Conservation (phyloP, 2,113 vertebrate species). For the Dendrocopos noguchii region DNA sequence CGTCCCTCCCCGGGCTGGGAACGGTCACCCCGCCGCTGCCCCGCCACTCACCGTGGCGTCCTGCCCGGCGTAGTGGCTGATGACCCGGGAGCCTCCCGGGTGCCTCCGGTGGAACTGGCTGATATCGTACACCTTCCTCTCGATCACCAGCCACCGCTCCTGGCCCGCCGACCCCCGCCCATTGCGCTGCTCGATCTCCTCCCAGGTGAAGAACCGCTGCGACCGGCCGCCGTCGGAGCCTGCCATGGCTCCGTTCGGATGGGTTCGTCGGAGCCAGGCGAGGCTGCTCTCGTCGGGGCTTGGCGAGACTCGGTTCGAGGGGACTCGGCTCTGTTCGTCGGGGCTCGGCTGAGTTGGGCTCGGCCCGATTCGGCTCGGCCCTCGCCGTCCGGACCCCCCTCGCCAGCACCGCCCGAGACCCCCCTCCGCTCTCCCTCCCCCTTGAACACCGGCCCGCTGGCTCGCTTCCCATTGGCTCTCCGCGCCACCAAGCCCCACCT, state of each 20-base stretch:
- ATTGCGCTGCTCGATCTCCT: background rate
- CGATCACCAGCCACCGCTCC: constrained; percentile 57
- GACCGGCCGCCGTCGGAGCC: rapidly evolving
- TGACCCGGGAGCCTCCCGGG: constrained; percentile 58
- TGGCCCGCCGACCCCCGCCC: background rate
- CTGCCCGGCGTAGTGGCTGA: constrained; percentile 63
- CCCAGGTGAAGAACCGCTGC: background rate
- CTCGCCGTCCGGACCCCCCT: background rate
- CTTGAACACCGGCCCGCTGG: background rate
- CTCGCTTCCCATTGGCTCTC: background rate
- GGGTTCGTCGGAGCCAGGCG: background rate
- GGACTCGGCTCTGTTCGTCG: background rate
- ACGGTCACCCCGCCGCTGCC: background rate
- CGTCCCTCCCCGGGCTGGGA: too few relatives aligned
- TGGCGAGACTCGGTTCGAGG: too few relatives aligned
- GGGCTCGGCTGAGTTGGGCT: background rate
- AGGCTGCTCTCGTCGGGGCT: background rate
- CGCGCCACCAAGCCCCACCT: background rate
- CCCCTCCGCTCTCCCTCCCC: background rate
- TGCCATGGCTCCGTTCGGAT: background rate
- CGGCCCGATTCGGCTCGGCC: background rate
- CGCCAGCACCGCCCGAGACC: background rate
- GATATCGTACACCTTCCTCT: constrained; percentile 70
- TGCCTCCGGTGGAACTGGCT: constrained; percentile 43
- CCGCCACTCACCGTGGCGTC: constrained; percentile 61